A percentile compares a stretch with the other conserved stretches of the same genome.
Conservation (phyloP, 2,888 invertebrate genomes). For the Melangyna quadrimaculata region DNA sequence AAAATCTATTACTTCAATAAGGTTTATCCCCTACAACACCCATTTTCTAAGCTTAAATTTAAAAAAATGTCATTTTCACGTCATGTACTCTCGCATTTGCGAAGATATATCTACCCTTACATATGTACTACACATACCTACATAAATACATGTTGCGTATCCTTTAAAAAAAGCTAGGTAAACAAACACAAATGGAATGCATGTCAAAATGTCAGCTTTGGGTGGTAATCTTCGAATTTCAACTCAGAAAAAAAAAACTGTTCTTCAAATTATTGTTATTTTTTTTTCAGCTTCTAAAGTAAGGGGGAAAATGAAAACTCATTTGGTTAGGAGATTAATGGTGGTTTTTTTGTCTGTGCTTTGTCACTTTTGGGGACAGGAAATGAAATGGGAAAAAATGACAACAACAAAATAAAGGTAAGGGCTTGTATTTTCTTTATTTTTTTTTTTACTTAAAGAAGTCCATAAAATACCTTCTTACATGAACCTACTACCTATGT, state of each 20-base stretch:
- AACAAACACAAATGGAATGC: slow-evolving; percentile 54
- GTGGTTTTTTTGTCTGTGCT: slow-evolving; percentile 55
- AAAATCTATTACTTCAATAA: slow-evolving; percentile 48
- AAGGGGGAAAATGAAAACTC: slow-evolving; percentile 59
- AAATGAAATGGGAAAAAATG: slow-evolving; percentile 58
- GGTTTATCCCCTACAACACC: slow-evolving; percentile 2
- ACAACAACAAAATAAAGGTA: slow-evolving; percentile 18
- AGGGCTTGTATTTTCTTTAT: not conserved
- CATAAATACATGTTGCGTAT: not conserved
- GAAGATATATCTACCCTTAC: not conserved
- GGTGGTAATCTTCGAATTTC: slow-evolving; percentile 66
- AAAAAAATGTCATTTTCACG: slow-evolving; percentile 48
- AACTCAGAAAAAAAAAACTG: slow-evolving; percentile 39
- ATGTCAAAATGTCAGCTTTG: slow-evolving; percentile 67
- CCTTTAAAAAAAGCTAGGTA: slow-evolving; percentile 1
- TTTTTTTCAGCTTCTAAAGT: not conserved
- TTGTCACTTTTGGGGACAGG: slow-evolving; percentile 52
- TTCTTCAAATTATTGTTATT: slow-evolving; percentile 17
- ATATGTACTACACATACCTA: too few species aligned
- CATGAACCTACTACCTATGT: not conserved
- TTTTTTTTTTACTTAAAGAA: not conserved
- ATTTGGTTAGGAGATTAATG: slow-evolving; percentile 68
- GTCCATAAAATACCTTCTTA: slow-evolving; percentile 30
- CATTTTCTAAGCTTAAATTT: slow-evolving; percentile 41
- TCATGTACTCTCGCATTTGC: not conserved